Evolutionary conservation across 2,113 vertebrate species (phyloP), one percentile per base, ranked within the genome.

Genomic region (Hyla sarda): DNA sequence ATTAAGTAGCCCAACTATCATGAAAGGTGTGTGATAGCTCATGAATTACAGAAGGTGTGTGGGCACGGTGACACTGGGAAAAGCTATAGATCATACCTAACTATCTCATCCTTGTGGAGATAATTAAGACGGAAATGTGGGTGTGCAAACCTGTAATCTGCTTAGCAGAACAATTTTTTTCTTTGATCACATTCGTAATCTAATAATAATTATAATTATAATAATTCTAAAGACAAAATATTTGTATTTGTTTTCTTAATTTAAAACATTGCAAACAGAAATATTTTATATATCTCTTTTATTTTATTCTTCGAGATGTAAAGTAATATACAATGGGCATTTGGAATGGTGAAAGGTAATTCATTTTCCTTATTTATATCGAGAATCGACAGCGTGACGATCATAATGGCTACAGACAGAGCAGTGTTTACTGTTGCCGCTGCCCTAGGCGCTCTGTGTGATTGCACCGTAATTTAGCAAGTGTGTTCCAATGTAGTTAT

Each of bases 71-170:
- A 95, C 91, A 93, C 94, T 92, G 91, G 92, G 89, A 91, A 93
- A 92, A 89, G 91, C 91, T 94, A 93, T 94, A 95, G 94, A 94
- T 94, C 92, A 93, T 92, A 92, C 92, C 92, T 93, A 91, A 88
- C 92, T 95, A 93, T 93, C 94, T 94, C 91, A 94, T 94, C 90
- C 93, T 94, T 89, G 93, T 93, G 92, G 93, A 93, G 94, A 93
- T 94, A 94, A 95, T 95, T 96, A 95, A 93, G 92, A 90, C 89
- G 89, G 92, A 86, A 94, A 93, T 94, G 94, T 95, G 93, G 93
- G 94, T 92, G 93, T 93, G 92, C 89, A 92, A 89, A 91, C 88
- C 90, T 91, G 89, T 86, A 90, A 94, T 92, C 90, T 90, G 91
- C 92, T 94, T 14, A 72, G 90, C 90, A 80, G 89, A 93, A 93